Evolutionary conservation across 2,113 vertebrate genomes (phyloP).

Genomic region (Pteronura brasiliensis): DNA sequence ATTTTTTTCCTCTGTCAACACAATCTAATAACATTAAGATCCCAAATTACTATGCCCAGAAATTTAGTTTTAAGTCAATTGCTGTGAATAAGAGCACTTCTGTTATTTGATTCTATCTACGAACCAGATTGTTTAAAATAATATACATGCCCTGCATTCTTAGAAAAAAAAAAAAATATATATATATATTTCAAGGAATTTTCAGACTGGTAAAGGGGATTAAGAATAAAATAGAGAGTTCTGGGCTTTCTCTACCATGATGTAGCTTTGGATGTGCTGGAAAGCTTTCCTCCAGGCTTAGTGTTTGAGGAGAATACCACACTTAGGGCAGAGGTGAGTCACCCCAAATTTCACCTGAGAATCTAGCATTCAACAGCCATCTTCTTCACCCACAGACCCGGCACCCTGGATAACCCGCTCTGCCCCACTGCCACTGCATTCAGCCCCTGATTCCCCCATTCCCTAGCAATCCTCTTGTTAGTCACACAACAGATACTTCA

Average conservation of each 20-base stretch:
- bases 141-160: not conserved
- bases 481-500: not conserved
- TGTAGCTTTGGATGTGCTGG: not conserved
- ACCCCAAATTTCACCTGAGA: not conserved
- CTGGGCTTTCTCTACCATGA: not conserved
- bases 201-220: not conserved
- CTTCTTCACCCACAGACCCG: not conserved
- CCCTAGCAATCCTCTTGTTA: not conserved
- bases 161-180: not conserved
- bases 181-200: not conserved
- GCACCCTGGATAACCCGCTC: not conserved
- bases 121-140: not conserved
- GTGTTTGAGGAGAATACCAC: not conserved
- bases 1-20: not conserved
- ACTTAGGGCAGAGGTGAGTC: not conserved
- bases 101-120: not conserved
- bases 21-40: not conserved
- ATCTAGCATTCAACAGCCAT: not conserved
- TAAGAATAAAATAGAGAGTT: not conserved
- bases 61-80: not conserved
- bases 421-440: not conserved
- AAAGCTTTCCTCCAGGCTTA: not conserved
- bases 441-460: not conserved
- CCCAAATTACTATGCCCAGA: not conserved
- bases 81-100: not conserved